Conservation (phyloP, 2,797 vertebrate genomes). For the Naso thynnoides region DNA sequence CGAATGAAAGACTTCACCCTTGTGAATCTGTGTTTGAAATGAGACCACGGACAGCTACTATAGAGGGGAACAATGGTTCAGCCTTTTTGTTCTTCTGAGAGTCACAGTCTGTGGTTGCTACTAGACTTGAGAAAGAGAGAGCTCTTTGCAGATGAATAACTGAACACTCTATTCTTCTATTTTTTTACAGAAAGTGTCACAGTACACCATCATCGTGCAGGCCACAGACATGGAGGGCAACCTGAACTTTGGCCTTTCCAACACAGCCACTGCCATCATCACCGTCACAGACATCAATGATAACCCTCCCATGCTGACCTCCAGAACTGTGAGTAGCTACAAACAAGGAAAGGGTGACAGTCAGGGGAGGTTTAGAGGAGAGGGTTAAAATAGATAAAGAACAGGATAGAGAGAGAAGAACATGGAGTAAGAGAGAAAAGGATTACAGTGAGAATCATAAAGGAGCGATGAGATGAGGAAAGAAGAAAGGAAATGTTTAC, state of each 20-base stretch:
- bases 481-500: constrained; percentile 19
- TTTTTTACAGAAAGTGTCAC: constrained; percentile 91
- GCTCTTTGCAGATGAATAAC: constrained; percentile 59
- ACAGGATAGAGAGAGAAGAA: neutral
- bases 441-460: neutral
- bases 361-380: constrained; percentile 26
- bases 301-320: constrained; percentile 93
- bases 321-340: constrained; percentile 89
- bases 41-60: constrained; percentile 47
- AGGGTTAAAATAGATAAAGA: constrained; percentile 13
- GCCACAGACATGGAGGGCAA: constrained; percentile 98
- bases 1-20: constrained; percentile 63
- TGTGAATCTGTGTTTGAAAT: constrained; percentile 60
- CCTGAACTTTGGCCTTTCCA: constrained; percentile 94
- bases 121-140: constrained; percentile 27
- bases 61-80: constrained; percentile 44
- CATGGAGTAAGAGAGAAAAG: neutral
- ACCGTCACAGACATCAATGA: constrained; percentile 94
- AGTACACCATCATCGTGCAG: constrained; percentile 94
- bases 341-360: constrained; percentile 12
- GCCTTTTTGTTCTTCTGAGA: constrained; percentile 43
- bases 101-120: constrained; percentile 27
- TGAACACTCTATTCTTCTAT: constrained; percentile 12
- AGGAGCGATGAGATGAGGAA: neutral
- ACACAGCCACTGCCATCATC: constrained; percentile 95